These are phyloP conservation scores for Lymantria dispar DNA, from an alignment of 2,888 invertebrate genomes.

Conservation along the genomic window DNA sequence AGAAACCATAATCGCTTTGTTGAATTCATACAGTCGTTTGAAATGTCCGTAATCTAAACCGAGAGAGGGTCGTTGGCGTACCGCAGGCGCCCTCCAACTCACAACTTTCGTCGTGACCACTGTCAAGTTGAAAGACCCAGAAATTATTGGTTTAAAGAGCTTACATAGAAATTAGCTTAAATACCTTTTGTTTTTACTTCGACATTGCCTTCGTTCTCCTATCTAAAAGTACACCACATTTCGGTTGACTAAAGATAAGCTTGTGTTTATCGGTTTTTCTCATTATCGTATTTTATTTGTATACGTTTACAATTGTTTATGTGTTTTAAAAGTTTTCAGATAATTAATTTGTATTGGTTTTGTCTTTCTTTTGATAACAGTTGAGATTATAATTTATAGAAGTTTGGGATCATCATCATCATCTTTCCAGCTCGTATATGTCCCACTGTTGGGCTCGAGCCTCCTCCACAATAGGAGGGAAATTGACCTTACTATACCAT, in stretches of 20 bases:
- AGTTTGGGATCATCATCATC: no score
- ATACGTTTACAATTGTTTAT: neutral
- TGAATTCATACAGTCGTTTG: neutral
- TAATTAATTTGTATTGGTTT: no score
- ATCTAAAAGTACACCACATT: slow-evolving; percentile 25
- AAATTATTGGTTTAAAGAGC: slow-evolving; percentile 40
- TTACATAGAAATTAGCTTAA: slow-evolving; percentile 34
- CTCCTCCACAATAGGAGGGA: no score
- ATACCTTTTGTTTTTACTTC: slow-evolving; percentile 31
- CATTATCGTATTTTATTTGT: slow-evolving; percentile 28
- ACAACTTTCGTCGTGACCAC: slow-evolving; percentile 49
- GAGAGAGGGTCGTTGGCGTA: slow-evolving; percentile 43
- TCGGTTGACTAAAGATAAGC: slow-evolving; percentile 33
- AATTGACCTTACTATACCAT: no score
- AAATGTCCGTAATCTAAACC: slow-evolving; percentile 45
- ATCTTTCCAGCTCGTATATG: no score
- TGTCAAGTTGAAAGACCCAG: slow-evolving; percentile 42
- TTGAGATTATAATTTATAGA: no score
- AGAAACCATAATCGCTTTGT: neutral
- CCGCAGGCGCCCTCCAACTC: slow-evolving; percentile 51
- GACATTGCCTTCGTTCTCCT: slow-evolving; percentile 13
- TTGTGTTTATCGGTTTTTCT: slow-evolving; percentile 15
- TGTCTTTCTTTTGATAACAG: no score
- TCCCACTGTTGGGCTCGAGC: no score
- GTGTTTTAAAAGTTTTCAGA: no score